Conservation (phyloP, 2,888 invertebrate species). For the Epirrhoe tristata region DNA sequence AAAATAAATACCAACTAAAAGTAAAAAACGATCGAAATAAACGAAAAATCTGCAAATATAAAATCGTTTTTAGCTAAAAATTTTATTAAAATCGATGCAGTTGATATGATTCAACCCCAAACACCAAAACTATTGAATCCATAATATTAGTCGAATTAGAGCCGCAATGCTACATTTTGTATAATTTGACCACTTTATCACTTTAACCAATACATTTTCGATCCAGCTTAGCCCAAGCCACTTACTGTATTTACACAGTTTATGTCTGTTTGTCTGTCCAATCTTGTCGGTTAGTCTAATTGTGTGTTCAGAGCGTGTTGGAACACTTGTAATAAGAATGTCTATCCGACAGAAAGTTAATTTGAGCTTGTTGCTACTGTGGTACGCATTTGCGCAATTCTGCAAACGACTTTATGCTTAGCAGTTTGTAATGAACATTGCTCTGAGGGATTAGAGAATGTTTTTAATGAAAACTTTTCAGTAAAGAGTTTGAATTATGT, state of each 20-base stretch:
- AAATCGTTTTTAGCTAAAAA: no score
- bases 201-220: not conserved
- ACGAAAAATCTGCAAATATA: no score
- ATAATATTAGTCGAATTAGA: no score
- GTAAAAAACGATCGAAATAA: not conserved
- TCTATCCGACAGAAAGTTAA: slow-evolving; percentile 21
- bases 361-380: slow-evolving; percentile 32
- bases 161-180: not conserved
- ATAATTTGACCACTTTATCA: not conserved
- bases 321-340: slow-evolving; percentile 31
- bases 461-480: not conserved
- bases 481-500: not conserved
- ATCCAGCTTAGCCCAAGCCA: slow-evolving; percentile 3
- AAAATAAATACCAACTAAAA: not conserved
- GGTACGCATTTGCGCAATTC: slow-evolving; percentile 37
- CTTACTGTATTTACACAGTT: slow-evolving; percentile 11
- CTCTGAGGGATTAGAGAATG: not conserved
- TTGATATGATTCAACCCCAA: not conserved
- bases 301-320: slow-evolving; percentile 32
- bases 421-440: not conserved
- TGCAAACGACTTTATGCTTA: slow-evolving; percentile 8
- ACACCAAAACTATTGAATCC: not conserved
- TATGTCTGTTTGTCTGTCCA: slow-evolving; percentile 23
- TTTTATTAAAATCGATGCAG: no score
- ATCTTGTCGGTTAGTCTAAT: slow-evolving; percentile 34